Percentiles rank a stretch among this genome's conserved stretches.
Conservation (phyloP, 2,113 vertebrate genomes). For the Platichthys flesus region DNA sequence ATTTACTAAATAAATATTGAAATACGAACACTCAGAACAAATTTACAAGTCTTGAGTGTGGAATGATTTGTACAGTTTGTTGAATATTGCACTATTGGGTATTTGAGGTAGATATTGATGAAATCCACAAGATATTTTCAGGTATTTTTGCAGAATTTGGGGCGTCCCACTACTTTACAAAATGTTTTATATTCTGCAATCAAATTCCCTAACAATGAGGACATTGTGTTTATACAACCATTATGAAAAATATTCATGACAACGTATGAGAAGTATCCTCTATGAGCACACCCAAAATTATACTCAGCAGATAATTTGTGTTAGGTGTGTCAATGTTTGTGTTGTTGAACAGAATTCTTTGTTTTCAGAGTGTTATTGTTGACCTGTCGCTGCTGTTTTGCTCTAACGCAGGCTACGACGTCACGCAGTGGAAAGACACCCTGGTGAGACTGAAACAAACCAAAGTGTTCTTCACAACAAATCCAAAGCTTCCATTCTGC, state of each 20-base stretch:
- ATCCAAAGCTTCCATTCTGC: slow-evolving; percentile 68
- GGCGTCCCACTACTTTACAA: no score
- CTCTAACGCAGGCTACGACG: slow-evolving; percentile 73
- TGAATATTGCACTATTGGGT: not conserved
- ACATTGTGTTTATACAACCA: no score
- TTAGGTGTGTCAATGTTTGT: not conserved
- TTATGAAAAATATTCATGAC: no score
- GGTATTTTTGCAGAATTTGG: no score
- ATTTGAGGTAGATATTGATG: not conserved
- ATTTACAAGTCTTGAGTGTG: no score
- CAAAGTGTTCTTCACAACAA: slow-evolving; percentile 76
- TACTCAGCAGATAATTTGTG: no score
- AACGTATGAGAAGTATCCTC: no score
- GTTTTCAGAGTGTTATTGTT: not conserved
- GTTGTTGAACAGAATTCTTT: not conserved
- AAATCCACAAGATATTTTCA: no score
- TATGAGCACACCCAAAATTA: no score
- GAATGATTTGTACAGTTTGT: not conserved
- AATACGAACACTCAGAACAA: no score
- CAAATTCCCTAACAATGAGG: no score
- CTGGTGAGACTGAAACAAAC: slow-evolving; percentile 52
- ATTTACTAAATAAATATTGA: not conserved
- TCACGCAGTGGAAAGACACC: slow-evolving; percentile 65
- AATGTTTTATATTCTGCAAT: no score
- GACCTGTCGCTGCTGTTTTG: slow-evolving; percentile 4